Percentiles rank a stretch among this genome's conserved stretches.
These are phyloP conservation scores for Neotragus moschatus DNA, from an alignment of 2,113 vertebrate genomes.

Conservation along the genomic window DNA sequence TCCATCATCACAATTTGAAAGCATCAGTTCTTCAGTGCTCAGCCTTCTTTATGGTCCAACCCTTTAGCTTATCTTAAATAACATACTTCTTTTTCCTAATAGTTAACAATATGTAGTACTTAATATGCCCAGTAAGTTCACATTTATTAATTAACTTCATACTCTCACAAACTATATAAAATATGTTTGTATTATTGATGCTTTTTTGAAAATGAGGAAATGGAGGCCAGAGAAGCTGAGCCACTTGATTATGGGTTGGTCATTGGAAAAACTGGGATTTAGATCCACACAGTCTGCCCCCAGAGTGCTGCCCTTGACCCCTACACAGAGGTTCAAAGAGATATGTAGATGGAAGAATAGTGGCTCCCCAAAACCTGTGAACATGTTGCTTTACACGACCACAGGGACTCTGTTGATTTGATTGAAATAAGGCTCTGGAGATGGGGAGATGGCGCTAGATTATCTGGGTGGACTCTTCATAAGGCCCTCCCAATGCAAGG, in stretches of 20 bases:
- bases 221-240: neutral
- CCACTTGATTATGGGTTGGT: neutral
- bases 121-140: neutral
- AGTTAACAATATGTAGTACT: neutral
- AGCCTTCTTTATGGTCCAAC: neutral
- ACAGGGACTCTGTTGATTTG: neutral
- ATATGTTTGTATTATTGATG: neutral
- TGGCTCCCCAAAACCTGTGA: neutral
- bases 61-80: neutral
- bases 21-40: neutral
- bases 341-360: neutral
- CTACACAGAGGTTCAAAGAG: neutral
- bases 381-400: neutral
- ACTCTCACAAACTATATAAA: neutral
- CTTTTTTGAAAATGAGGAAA: slow-evolving; percentile 14
- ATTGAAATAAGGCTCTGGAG: neutral
- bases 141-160: neutral
- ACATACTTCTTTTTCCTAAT: neutral
- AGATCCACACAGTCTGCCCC: neutral
- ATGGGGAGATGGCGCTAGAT: neutral
- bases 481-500: neutral
- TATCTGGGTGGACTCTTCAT: neutral
- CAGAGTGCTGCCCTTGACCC: neutral
- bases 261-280: neutral
- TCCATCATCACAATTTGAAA: neutral